Evolutionary conservation across 2,797 vertebrate genomes (phyloP), one percentile per base, ranked within the genome.

Genomic region (Ciconia nigra): DNA sequence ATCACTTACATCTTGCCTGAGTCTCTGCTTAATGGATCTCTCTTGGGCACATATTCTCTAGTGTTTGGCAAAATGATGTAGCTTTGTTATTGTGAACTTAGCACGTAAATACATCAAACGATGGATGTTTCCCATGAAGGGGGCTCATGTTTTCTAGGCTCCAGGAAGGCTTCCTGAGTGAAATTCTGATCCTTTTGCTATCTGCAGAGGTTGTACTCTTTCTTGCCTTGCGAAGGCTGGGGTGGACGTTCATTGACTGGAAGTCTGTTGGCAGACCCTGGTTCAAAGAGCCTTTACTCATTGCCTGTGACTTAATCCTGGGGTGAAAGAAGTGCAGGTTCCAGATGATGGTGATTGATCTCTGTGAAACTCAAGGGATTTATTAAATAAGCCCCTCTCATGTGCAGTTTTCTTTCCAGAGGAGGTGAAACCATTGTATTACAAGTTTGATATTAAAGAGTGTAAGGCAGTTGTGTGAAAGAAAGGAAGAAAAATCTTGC

Each of bases 1-100:
- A 35, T 78, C 44, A 19, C 57, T 44, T 42, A 3, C 16, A 0
- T 58, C 10, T 13, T 2, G 9, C 70, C 52, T 0, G 1, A 31
- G 46, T 33, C 54, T 51, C 54, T 55, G 35, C 61, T 58, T 37
- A 5, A 31, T 7, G 61, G 28, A 9, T 70, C 10, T 2, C 57
- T 79, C n/a, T 31, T 15, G 73, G 78, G 44, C 39, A 12, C 6
- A 0, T 26, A 1, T 15, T 63, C 78, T 58, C 9, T 28, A 15
- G 39, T 1, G 0, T 25, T 42, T n/a, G 28, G 31, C n/a, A 42
- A 11, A 79, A 42, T 7, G 4, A 1, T 0, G 29, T 44, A 0
- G 39, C 22, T 35, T 29, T 2, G 7, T 16, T 55, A 28, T 16
- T 71, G 35, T 14, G 69, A 69, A 28, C 9, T 67, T 31, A 18